Base-by-base conservation (phyloP, 2,888 invertebrate genomes). In the Alviniconcha strummeri region DNA sequence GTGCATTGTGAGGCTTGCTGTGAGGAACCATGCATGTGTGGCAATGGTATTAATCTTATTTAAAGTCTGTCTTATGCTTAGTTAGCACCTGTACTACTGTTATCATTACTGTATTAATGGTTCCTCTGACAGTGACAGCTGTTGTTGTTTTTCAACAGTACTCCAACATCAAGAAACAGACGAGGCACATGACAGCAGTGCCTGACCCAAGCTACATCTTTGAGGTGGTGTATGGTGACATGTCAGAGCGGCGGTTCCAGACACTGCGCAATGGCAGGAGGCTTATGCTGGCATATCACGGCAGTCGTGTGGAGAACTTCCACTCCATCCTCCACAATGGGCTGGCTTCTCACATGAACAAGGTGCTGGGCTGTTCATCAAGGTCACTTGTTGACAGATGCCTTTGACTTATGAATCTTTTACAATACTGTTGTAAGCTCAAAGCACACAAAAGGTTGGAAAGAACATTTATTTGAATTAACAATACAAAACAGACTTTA, bases 301-400 rank as follows among this genome's bases (percentile, higher is more conserved):
- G 97, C 64, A 97, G 96, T 92, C 95, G 96, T 84, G 94, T 97
- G 86, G 97, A 97, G 92, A 96, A 97, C 92, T 97, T 97, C 91
- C 96, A 97, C 94, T 96, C 97, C 0, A 96, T 97, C 88, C 93
- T 97, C 83, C 96, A 96, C 93, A 96, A 96, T 93, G 97, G 97
- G 5, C 94, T 97, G 81, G 96, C 96, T 88, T 96, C 96, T 89
- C 96, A 96, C 93, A 94, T 96, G 93, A 96, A 95, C 89, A 95
- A 96, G 94, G 96, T 96, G 91, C 84, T 36, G 36, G 0, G 36
- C 36, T 36, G 36, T 36, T 36, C 36, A 36, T 36, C 36, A 3
- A 36, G 36, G 36, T 36, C 36, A 36, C 36, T 36, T 36, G 36
- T 36, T 36, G 36, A 36, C 36, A 36, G 36, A 36, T 36, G 36